Conservation (phyloP, 2,113 vertebrate species). For the Menura novaehollandiae region DNA sequence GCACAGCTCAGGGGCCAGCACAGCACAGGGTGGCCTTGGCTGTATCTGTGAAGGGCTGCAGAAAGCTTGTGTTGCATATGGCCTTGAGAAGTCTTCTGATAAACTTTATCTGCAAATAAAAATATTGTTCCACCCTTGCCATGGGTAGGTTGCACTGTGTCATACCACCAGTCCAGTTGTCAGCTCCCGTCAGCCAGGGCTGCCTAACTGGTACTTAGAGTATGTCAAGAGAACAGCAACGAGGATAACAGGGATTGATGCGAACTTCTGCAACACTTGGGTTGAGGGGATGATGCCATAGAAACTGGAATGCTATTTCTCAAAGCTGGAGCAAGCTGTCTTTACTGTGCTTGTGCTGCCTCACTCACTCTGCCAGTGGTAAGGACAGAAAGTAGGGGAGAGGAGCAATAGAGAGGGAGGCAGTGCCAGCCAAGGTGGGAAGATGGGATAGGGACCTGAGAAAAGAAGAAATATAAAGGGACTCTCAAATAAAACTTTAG, state of each 20-base stretch:
- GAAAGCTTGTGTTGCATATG: rapidly evolving
- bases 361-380: not conserved
- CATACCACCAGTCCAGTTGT: not conserved
- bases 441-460: no score
- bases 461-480: not conserved
- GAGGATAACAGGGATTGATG: not conserved
- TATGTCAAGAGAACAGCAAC: not conserved
- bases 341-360: not conserved
- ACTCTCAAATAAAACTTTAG: not conserved
- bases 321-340: not conserved
- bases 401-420: not conserved
- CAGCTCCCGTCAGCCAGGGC: not conserved
- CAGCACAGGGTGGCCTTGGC: not conserved
- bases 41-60: not conserved
- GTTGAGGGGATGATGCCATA: not conserved
- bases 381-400: not conserved
- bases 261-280: not conserved
- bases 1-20: not conserved
- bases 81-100: not conserved
- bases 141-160: not conserved
- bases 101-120: not conserved
- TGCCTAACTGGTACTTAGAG: not conserved
- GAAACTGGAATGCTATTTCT: not conserved
- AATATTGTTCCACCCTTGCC: not conserved
- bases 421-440: not conserved